phyloP scores from a whole-genome alignment of 2,888 invertebrate species.

The Noctua janthina region DNA sequence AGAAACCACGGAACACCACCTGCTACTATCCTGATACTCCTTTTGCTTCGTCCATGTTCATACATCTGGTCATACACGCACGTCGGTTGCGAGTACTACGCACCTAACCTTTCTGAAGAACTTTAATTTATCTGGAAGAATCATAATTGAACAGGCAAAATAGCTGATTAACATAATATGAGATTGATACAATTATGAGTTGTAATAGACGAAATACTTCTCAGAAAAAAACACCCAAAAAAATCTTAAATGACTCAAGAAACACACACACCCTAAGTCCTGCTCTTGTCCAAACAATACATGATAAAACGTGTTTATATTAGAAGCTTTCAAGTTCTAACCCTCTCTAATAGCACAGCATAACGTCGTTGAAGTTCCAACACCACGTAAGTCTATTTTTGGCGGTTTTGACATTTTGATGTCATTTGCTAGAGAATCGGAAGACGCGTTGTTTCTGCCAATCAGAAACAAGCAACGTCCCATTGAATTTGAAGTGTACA shows the following conservation, averaged over 20 bases:
- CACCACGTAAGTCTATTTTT: too few species aligned
- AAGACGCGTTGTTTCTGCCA: too few species aligned
- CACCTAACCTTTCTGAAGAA: not conserved
- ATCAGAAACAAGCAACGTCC: too few species aligned
- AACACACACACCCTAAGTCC: not conserved
- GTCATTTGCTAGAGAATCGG: too few species aligned
- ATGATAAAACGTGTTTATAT: not conserved
- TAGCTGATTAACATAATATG: not conserved
- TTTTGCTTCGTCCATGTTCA: not conserved
- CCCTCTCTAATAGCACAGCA: not conserved
- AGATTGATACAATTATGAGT: not conserved
- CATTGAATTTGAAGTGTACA: too few species aligned
- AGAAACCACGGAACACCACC: not conserved
- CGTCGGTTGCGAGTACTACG: not conserved
- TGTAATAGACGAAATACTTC: not conserved
- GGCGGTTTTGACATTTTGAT: too few species aligned
- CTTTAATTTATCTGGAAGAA: not conserved
- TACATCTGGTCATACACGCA: not conserved
- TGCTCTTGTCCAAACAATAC: not conserved
- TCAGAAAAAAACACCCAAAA: not conserved
- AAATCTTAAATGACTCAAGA: not conserved
- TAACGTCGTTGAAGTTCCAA: too few species aligned
- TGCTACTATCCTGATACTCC: not conserved
- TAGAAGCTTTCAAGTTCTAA: not conserved
- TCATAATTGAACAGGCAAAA: too few species aligned